These are phyloP conservation scores for Pangasianodon hypophthalmus DNA, from an alignment of 2,113 vertebrate genomes.

Conservation along the genomic window DNA sequence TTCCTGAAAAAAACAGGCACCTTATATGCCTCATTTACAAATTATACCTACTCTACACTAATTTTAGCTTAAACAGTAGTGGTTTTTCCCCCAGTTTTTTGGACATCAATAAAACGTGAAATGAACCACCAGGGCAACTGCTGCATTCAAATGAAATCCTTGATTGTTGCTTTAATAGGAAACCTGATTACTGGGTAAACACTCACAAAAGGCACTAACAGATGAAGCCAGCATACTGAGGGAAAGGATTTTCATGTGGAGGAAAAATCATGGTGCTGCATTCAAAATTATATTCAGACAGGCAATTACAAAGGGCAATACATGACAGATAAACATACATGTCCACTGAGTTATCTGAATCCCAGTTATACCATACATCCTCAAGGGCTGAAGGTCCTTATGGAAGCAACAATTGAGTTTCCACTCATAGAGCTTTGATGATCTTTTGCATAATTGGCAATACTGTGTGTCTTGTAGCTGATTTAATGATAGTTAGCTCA, in stretches of 20 bases:
- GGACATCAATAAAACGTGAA: background rate
- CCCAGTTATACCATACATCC: background rate
- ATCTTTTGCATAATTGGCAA: background rate
- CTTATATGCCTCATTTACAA: background rate
- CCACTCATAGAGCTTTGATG: background rate
- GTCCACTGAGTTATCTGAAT: background rate
- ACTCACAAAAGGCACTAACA: constrained; percentile 29
- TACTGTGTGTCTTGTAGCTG: background rate
- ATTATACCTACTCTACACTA: background rate
- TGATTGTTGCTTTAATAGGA: constrained; percentile 19
- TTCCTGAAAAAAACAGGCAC: background rate
- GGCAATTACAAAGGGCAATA: constrained; percentile 23
- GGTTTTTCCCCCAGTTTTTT: background rate
- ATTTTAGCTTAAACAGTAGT: background rate
- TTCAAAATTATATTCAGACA: background rate
- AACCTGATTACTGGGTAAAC: constrained; percentile 20
- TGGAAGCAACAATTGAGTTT: background rate
- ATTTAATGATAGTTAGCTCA: background rate
- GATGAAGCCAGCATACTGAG: background rate
- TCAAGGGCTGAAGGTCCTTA: background rate
- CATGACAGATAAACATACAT: constrained; percentile 2
- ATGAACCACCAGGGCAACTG: background rate
- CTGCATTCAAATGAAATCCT: background rate
- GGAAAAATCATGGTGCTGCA: background rate
- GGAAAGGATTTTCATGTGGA: background rate